These are phyloP conservation scores for Opisthograptis luteolata DNA, from an alignment of 2,888 invertebrate genomes.

Conservation along the genomic window DNA sequence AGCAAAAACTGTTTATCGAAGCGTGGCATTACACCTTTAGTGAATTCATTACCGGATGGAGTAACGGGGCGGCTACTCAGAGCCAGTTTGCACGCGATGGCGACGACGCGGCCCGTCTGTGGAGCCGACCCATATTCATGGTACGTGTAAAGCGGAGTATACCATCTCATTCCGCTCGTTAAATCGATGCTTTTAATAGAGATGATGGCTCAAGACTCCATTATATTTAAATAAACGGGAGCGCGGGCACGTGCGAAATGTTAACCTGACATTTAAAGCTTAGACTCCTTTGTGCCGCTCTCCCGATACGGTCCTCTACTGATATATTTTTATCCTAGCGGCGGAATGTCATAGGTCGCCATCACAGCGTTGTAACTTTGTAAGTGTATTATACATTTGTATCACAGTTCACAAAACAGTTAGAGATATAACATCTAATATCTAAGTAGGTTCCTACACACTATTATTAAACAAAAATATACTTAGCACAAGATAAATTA, in stretches of 20 bases:
- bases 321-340: slow-evolving; percentile 44
- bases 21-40: slow-evolving; percentile 52
- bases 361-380: too few relatives aligned
- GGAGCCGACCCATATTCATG: slow-evolving; percentile 67
- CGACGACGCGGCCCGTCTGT: slow-evolving; percentile 39
- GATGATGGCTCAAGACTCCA: slow-evolving; percentile 69
- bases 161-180: slow-evolving; percentile 73
- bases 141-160: slow-evolving; percentile 37
- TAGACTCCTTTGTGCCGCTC: slow-evolving; percentile 34
- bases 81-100: slow-evolving; percentile 47
- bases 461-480: neutral
- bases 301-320: slow-evolving; percentile 32
- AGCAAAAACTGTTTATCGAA: slow-evolving; percentile 50
- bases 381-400: too few relatives aligned
- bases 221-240: slow-evolving; percentile 64
- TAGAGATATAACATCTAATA: too few relatives aligned
- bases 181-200: slow-evolving; percentile 79
- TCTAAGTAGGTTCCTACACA: too few relatives aligned
- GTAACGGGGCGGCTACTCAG: slow-evolving; percentile 34
- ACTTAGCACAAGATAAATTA: too few relatives aligned
- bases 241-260: slow-evolving; percentile 58
- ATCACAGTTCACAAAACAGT: too few relatives aligned
- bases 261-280: slow-evolving; percentile 59
- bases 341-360: slow-evolving; percentile 43
- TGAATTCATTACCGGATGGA: slow-evolving; percentile 55